Conservation (phyloP, 2,797 vertebrate species). For the Sciurus vulgaris region DNA sequence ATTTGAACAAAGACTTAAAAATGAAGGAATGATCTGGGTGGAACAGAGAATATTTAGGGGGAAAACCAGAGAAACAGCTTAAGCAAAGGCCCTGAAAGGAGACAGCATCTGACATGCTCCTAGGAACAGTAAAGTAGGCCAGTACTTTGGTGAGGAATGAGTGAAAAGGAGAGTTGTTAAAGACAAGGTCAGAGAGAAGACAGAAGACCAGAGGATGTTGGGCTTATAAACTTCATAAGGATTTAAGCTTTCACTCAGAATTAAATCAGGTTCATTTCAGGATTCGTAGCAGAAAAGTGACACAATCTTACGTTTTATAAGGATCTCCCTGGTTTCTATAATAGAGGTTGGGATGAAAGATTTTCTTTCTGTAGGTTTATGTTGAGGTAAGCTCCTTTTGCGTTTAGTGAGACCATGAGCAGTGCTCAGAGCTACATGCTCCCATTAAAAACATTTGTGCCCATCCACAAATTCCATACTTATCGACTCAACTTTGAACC, state of each 20-base stretch:
- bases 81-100: neutral
- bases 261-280: neutral
- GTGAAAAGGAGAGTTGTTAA: neutral
- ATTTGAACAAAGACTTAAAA: neutral
- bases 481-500: neutral
- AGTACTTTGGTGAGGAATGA: neutral
- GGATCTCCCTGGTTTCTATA: neutral
- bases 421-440: neutral
- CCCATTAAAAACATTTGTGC: neutral
- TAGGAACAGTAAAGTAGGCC: neutral
- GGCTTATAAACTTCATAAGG: neutral
- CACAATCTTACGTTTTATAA: neutral
- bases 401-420: neutral
- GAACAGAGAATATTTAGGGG: neutral
- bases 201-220: neutral
- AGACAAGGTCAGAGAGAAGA: neutral
- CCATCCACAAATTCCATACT: neutral
- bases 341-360: neutral
- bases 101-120: neutral
- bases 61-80: constrained; percentile 3
- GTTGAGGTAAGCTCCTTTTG: neutral
- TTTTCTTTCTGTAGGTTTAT: neutral
- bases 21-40: neutral
- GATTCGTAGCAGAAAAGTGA: neutral
- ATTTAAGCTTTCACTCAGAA: neutral